Percentiles rank a stretch among this genome's conserved stretches.
These are phyloP conservation scores for Toxostoma redivivum DNA, from an alignment of 2,113 vertebrate genomes.

Conservation along the genomic window DNA sequence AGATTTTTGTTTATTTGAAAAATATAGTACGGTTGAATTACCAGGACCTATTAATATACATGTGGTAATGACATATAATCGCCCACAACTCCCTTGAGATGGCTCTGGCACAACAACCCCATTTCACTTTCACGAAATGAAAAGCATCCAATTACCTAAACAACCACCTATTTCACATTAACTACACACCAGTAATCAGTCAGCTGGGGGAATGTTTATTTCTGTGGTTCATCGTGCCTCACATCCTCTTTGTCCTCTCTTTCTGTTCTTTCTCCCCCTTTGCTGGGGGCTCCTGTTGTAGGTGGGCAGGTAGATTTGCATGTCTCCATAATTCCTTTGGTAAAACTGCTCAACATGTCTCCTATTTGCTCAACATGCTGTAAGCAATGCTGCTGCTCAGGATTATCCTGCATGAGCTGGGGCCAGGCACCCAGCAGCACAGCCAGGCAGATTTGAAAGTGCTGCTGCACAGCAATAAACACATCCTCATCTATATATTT, in stretches of 20 bases:
- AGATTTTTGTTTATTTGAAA: conserved; percentile 68
- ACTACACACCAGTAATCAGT: conserved; percentile 60
- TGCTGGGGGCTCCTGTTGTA: neutral
- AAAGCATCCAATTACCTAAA: conserved; percentile 67
- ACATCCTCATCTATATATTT: neutral
- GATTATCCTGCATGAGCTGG: neutral
- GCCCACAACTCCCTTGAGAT: conserved; percentile 46
- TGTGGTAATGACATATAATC: conserved; percentile 62
- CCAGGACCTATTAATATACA: conserved; percentile 54
- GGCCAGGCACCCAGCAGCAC: neutral
- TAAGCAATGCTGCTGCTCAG: neutral
- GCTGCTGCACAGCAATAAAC: conserved; percentile 5
- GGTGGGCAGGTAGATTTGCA: neutral
- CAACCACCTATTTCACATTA: conserved; percentile 65
- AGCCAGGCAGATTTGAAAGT: neutral
- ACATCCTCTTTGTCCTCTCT: conserved; percentile 10
- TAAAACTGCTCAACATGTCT: neutral
- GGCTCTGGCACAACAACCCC: conserved; percentile 36
- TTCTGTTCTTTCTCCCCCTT: neutral
- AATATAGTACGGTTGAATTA: conserved; percentile 52
- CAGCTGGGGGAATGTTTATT: conserved; percentile 29
- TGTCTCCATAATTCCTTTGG: neutral
- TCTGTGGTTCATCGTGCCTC: neutral
- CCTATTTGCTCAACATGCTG: neutral
- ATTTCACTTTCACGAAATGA: conserved; percentile 58